phyloP scores from a whole-genome alignment of 2,113 vertebrate genomes.

The Edolisoma coerulescens region DNA sequence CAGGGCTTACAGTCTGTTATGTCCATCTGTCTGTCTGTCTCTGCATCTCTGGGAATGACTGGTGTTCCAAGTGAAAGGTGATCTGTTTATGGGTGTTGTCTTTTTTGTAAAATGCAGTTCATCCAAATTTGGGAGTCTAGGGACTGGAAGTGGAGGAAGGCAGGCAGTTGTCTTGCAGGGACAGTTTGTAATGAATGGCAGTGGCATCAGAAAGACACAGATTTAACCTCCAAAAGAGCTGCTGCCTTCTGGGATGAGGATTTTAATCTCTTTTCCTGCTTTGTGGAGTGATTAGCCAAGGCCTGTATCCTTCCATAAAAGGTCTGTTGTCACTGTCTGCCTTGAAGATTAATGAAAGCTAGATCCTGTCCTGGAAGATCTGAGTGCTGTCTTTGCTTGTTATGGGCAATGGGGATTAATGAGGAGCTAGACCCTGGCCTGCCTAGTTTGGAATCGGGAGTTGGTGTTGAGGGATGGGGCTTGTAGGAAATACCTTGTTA shows the following conservation, averaged over 20 bases:
- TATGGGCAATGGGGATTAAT: not conserved
- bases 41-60: slow-evolving; percentile 20
- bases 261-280: slow-evolving; percentile 1
- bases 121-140: not conserved
- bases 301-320: slow-evolving; percentile 12
- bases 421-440: not conserved
- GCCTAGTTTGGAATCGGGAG: not conserved
- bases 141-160: not conserved
- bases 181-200: not conserved
- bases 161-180: not conserved
- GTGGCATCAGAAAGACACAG: not conserved
- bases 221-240: not conserved
- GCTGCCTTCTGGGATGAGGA: not conserved
- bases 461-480: not conserved
- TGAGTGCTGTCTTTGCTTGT: not conserved
- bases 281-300: not conserved
- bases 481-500: not conserved
- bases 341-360: slow-evolving; percentile 33
- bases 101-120: not conserved
- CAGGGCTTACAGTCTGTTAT: slow-evolving; percentile 7
- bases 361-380: not conserved
- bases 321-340: slow-evolving; percentile 22
- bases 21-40: slow-evolving; percentile 44
- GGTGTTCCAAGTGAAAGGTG: slow-evolving; percentile 44
- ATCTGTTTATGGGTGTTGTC: slow-evolving; percentile 14